Evolutionary conservation across 2,113 vertebrate genomes (phyloP), one percentile per base, ranked within the genome.

Genomic region (Eupsittula cactorum): DNA sequence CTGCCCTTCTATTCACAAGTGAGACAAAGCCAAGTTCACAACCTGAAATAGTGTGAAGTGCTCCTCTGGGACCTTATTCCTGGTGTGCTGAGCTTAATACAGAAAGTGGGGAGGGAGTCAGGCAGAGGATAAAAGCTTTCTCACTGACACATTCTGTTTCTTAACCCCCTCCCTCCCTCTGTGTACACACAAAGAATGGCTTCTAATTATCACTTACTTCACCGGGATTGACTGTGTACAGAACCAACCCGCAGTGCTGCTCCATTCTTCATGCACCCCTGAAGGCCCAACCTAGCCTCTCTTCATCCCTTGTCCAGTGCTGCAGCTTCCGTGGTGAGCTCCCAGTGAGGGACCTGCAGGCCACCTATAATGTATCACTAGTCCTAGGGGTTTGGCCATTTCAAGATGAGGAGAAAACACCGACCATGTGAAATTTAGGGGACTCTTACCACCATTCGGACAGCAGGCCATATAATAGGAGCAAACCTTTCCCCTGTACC

Each of bases 1-100:
- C 93, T 95, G 94, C 95, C 47, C 50, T 76, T 62, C 94, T 79
- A 60, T 85, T 96, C 86, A 93, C 1, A 1, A 82, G 44, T 7
- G 33, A 87, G 74, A 87, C 93, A 95, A 96, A 96, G 86, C 86
- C 94, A 95, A 75, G 71, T 44, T 81, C 83, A 79, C 76, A 86
- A 85, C 95, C 89, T 94, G 93, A 79, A 95, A 84, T 4, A 84
- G 91, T 0, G 2, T 65, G 28, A 87, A 87, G 65, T 76, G 87
- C 82, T 80, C 83, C 67, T 46, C 49, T 77, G 82, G 42, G 86
- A 83, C 69, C 35, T 90, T 27, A 57, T 60, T 80, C 33, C 62
- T 81, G 60, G 46, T 35, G 60, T 5, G 4, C 24, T 29, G 50
- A 46, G 44, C 33, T 89, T 79, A 92, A 86, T 73, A 23, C 90